Conservation (phyloP, 1,140 invertebrate genomes). For the Nasonia vitripennis region DNA sequence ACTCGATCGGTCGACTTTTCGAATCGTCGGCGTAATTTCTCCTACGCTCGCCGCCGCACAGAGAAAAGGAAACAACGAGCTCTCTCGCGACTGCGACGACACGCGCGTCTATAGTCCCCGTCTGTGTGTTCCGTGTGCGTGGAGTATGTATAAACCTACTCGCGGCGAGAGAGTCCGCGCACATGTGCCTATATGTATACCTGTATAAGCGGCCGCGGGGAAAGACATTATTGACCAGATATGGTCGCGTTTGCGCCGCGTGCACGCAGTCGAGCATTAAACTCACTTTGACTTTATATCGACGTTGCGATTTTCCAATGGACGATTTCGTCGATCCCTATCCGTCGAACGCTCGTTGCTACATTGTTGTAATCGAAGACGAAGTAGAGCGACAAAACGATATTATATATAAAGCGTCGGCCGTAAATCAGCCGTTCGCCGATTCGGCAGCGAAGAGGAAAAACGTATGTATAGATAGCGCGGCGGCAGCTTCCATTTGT, state of each 20-base stretch:
- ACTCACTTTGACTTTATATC: not conserved
- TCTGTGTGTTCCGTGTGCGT: not conserved
- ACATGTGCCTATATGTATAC: not conserved
- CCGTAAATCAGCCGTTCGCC: not conserved
- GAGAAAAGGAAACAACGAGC: slow-evolving; percentile 56
- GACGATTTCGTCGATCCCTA: not conserved
- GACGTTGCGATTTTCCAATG: not conserved
- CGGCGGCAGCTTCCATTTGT: slow-evolving; percentile 6
- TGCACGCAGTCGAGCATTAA: slow-evolving; percentile 26
- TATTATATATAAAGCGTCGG: not conserved
- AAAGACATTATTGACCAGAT: slow-evolving; percentile 67
- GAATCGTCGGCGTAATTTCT: slow-evolving; percentile 65
- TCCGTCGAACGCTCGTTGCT: not conserved
- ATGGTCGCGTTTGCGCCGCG: slow-evolving; percentile 63
- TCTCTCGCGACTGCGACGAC: slow-evolving; percentile 53
- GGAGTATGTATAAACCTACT: no score
- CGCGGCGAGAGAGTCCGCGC: not conserved
- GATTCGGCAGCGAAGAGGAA: not conserved
- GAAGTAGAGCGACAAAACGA: not conserved
- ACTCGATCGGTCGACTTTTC: slow-evolving; percentile 64
- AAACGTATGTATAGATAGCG: not conserved
- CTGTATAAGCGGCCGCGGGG: slow-evolving; percentile 48
- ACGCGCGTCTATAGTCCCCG: slow-evolving; percentile 44
- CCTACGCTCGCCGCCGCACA: slow-evolving; percentile 59
- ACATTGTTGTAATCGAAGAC: no score